Conservation (phyloP, 2,113 vertebrate genomes). For the Nyctibius bracteatus region DNA sequence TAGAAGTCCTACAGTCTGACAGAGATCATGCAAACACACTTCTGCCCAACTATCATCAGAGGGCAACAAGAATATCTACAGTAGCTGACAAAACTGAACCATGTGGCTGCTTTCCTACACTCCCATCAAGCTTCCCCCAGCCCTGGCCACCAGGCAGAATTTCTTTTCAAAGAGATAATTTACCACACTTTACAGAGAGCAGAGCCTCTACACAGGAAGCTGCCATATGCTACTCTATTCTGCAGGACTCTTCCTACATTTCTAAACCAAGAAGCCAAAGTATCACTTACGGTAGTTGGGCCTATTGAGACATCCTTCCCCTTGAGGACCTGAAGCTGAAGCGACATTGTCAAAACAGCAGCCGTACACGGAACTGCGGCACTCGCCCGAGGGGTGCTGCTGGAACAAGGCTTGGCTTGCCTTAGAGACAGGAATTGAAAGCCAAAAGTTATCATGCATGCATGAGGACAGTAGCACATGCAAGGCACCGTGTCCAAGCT, state of each 20-base stretch:
- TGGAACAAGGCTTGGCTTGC: slow-evolving; percentile 52
- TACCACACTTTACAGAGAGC: not conserved
- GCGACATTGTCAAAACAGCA: slow-evolving; percentile 88
- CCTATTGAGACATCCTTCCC: slow-evolving; percentile 83
- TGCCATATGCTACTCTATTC: not conserved
- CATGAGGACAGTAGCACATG: not conserved
- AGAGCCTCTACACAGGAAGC: not conserved
- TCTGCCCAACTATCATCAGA: not conserved
- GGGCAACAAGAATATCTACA: not conserved
- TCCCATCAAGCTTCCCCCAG: not conserved
- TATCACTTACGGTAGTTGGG: slow-evolving; percentile 80
- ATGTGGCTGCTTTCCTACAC: not conserved
- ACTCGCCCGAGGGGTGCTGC: slow-evolving; percentile 71
- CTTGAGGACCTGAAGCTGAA: slow-evolving; percentile 81
- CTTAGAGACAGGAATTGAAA: slow-evolving; percentile 40
- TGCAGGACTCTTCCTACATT: not conserved
- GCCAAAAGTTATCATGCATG: not conserved
- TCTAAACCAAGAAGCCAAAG: not conserved
- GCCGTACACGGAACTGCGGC: slow-evolving; percentile 80
- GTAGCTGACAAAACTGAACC: not conserved
- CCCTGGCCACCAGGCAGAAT: not conserved
- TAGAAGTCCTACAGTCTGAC: not conserved
- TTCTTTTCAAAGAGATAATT: not conserved
- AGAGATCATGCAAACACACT: not conserved
- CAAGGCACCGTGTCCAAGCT: not conserved